Evolutionary conservation across 2,797 vertebrate genomes (phyloP), one percentile per base, ranked within the genome.

Genomic region (Eutrigla gurnardus): DNA sequence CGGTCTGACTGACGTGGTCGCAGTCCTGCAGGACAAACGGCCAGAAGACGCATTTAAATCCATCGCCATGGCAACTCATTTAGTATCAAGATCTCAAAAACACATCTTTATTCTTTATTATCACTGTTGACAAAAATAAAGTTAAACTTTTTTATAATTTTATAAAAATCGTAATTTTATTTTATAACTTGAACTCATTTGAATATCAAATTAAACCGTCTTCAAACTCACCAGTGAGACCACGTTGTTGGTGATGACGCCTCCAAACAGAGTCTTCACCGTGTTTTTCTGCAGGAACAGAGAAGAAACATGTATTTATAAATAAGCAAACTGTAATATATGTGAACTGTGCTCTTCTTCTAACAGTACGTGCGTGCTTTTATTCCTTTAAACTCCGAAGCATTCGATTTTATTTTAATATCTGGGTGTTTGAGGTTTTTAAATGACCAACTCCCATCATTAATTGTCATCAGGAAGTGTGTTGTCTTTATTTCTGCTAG

Each of bases 201-300:
- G 25, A 45, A 47, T 59, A 47, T 35, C 4, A 10, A 7, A 43
- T 7, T 77, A 0, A 42, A 25, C 42, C 25, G 14, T 55, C 13
- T 3, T 40, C 0, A 5, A 9, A 85, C 97, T 96, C 84, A 99
- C 98, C 97, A 99, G 93, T 60, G 98, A 99, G 10, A 99, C 98
- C 39, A 99, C 98, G 1, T 99, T 99, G 93, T 99, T 99, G 81
- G 98, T 99, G 92, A 99, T 99, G 89, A 99, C 96, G 4, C 98
- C 98, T 84, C 98, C 98, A 89, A 99, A 99, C 83, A 99, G 93
- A 68, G 96, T 99, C 93, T 99, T 99, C 80, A 99, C 98, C 0
- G 98, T 99, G 84, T 99, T 98, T 96, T 99, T 99, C 98, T 99
- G 93, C 49, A 73, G 81, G 64, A 63, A 65, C 0, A 76, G 64